phyloP scores from a whole-genome alignment of 2,888 invertebrate genomes.

The Galeruca laticollis region DNA sequence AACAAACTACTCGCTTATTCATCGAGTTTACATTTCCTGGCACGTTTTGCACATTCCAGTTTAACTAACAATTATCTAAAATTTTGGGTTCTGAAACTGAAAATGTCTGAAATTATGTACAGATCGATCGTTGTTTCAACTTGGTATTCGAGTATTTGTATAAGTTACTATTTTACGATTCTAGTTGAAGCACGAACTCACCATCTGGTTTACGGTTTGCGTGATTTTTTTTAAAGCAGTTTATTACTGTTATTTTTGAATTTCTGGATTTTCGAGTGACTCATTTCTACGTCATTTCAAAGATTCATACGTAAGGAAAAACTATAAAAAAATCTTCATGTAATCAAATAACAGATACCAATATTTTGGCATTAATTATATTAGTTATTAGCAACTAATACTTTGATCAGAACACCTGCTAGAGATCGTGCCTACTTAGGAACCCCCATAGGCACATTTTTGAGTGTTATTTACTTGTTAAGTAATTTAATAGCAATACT shows the following conservation, averaged over 20 bases:
- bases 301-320: too few species aligned
- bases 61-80: background rate
- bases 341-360: background rate
- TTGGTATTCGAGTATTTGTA: constrained; percentile 23
- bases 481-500: too few species aligned
- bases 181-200: constrained; percentile 23
- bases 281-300: constrained; percentile 1
- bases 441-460: background rate
- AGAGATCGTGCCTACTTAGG: too few species aligned
- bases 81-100: constrained; percentile 5
- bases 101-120: constrained; percentile 13
- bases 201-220: constrained; percentile 25
- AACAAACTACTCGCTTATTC: background rate
- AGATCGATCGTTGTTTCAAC: background rate
- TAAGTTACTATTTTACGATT: constrained; percentile 29
- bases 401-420: background rate
- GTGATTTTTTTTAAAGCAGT: background rate
- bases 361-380: background rate
- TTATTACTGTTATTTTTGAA: constrained; percentile 4
- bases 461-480: too few species aligned
- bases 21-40: background rate
- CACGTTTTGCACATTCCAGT: constrained; percentile 7
- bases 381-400: background rate
- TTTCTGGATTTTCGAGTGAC: background rate
- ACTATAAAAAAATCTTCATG: background rate